Conservation (phyloP, 2,888 invertebrate species). For the Yponomeuta malinellus region DNA sequence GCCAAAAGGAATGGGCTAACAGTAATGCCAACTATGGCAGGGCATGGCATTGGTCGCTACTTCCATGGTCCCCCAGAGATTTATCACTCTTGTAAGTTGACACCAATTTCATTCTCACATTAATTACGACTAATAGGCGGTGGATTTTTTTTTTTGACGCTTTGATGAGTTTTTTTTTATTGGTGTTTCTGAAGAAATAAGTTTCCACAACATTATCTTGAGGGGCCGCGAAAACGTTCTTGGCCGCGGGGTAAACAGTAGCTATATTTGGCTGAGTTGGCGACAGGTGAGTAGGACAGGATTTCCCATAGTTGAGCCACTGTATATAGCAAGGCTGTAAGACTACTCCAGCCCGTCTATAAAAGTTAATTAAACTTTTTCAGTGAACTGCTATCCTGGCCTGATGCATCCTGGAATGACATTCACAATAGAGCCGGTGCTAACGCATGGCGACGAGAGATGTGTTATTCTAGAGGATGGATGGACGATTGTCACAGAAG, state of each 20-base stretch:
- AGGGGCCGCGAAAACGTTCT: too few species aligned
- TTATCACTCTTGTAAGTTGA: constrained; percentile 83
- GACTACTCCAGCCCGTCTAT: too few species aligned
- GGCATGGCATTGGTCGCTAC: constrained; percentile 94
- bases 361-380: constrained; percentile 24
- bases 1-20: constrained; percentile 78
- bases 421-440: constrained; percentile 94
- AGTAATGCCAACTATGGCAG: constrained; percentile 87
- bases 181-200: too few species aligned
- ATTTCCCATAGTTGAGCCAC: too few species aligned
- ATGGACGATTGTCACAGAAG: constrained; percentile 93
- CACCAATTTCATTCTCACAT: background rate
- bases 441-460: constrained; percentile 83
- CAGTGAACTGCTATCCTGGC: constrained; percentile 80
- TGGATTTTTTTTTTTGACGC: too few species aligned
- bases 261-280: too few species aligned
- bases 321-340: too few species aligned
- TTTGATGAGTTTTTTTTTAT: too few species aligned
- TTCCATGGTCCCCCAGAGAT: constrained; percentile 96
- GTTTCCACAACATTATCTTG: too few species aligned
- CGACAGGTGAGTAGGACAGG: too few species aligned
- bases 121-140: background rate
- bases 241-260: too few species aligned
- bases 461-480: constrained; percentile 87
- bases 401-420: constrained; percentile 92